These are phyloP conservation scores for Aptenodytes patagonicus DNA, from an alignment of 2,113 vertebrate species.

Conservation along the genomic window DNA sequence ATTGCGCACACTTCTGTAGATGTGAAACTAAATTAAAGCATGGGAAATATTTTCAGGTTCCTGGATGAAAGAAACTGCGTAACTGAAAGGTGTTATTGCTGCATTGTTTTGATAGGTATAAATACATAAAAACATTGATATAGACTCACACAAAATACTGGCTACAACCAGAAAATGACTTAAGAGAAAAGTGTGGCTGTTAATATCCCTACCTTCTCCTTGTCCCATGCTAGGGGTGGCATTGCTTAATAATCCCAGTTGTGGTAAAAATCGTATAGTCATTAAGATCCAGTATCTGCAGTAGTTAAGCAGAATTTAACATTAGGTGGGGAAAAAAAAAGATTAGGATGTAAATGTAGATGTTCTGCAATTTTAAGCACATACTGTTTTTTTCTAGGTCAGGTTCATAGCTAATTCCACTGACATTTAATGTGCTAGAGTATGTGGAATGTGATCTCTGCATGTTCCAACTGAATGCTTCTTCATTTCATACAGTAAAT, in stretches of 20 bases:
- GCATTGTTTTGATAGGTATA: neutral
- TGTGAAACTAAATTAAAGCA: neutral
- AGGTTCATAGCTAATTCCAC: neutral
- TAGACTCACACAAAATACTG: neutral
- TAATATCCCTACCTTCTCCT: neutral
- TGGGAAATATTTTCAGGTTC: neutral
- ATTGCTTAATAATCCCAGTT: neutral
- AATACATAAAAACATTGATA: neutral
- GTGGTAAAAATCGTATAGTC: neutral
- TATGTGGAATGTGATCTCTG: neutral
- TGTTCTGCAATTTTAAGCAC: neutral
- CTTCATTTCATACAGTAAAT: neutral
- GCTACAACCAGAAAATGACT: neutral
- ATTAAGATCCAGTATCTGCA: neutral
- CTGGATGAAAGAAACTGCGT: neutral
- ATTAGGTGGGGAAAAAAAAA: neutral
- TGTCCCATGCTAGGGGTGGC: neutral
- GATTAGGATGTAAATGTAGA: neutral
- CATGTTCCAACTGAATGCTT: neutral
- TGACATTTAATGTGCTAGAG: neutral
- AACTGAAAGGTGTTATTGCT: neutral
- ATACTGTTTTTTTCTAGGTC: neutral
- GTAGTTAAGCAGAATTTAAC: neutral
- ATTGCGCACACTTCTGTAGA: neutral
- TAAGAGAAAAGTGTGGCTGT: neutral